phyloP scores from a whole-genome alignment of 2,888 invertebrate genomes.

The Tortrix viridana region DNA sequence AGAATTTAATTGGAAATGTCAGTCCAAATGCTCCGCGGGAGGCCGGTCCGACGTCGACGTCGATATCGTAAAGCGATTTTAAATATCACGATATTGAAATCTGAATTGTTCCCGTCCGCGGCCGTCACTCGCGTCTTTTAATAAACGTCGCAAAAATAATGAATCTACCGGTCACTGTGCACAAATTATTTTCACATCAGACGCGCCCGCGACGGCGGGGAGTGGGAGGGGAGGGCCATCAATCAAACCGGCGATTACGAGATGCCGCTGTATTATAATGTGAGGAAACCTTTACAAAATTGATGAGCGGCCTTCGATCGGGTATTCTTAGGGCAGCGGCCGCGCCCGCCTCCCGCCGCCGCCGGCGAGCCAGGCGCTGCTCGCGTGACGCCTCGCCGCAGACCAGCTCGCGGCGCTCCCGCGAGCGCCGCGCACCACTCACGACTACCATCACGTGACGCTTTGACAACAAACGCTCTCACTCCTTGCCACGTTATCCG shows the following conservation, averaged over 20 bases:
- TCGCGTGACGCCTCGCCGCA: too few relatives aligned
- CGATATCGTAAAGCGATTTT: constrained; percentile 31
- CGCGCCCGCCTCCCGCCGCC: neutral
- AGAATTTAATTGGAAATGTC: constrained; percentile 36
- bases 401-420: too few relatives aligned
- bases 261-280: constrained; percentile 35
- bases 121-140: constrained; percentile 51
- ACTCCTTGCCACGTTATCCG: too few relatives aligned
- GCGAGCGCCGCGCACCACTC: too few relatives aligned
- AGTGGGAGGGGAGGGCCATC: constrained; percentile 37
- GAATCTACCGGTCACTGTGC: constrained; percentile 53
- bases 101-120: constrained; percentile 30
- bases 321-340: neutral
- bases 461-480: too few relatives aligned
- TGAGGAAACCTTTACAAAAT: constrained; percentile 35
- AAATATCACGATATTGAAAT: constrained; percentile 36
- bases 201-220: constrained; percentile 18
- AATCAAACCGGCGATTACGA: constrained; percentile 42
- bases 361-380: too few relatives aligned
- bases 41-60: constrained; percentile 6
- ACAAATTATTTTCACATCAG: constrained; percentile 53
- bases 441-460: too few relatives aligned
- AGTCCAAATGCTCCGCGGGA: constrained; percentile 19
- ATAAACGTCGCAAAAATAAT: constrained; percentile 56
- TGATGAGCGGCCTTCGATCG: constrained; percentile 33